phyloP scores from a whole-genome alignment of 2,888 invertebrate species.

The Margaritifera margaritifera region DNA sequence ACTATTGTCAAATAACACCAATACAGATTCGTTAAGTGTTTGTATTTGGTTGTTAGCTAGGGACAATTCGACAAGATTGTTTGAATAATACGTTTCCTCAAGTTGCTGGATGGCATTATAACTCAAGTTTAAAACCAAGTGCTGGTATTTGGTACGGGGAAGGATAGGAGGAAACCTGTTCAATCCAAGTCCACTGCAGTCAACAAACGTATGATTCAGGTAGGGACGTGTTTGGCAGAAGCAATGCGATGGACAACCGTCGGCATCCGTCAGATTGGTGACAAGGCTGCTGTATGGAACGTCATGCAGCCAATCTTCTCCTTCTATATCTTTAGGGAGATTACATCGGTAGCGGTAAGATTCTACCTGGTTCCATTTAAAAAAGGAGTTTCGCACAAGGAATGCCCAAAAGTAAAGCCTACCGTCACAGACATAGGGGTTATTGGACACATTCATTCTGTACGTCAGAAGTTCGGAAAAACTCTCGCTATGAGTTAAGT shows the following conservation, averaged over 20 bases:
- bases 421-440: conserved; percentile 42
- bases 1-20: too few species aligned
- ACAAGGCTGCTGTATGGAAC: conserved; percentile 25
- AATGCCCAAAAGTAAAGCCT: conserved; percentile 17
- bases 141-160: too few species aligned
- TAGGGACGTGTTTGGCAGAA: conserved; percentile 43
- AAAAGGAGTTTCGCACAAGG: conserved; percentile 23
- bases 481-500: conserved; percentile 1
- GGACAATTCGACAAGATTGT: too few species aligned
- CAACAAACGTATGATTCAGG: too few species aligned
- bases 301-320: conserved; percentile 40
- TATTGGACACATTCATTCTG: conserved; percentile 27
- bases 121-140: too few species aligned
- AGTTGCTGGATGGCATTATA: too few species aligned
- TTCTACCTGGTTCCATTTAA: conserved; percentile 32
- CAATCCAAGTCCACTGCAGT: too few species aligned
- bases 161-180: too few species aligned
- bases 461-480: conserved; percentile 15
- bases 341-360: conserved; percentile 31
- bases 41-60: too few species aligned
- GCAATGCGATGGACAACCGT: conserved; percentile 30
- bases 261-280: conserved; percentile 23
- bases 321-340: conserved; percentile 14
- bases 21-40: too few species aligned
- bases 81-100: too few species aligned